phyloP scores from a whole-genome alignment of 2,888 invertebrate genomes.

The Hypselothyrea guttata region DNA sequence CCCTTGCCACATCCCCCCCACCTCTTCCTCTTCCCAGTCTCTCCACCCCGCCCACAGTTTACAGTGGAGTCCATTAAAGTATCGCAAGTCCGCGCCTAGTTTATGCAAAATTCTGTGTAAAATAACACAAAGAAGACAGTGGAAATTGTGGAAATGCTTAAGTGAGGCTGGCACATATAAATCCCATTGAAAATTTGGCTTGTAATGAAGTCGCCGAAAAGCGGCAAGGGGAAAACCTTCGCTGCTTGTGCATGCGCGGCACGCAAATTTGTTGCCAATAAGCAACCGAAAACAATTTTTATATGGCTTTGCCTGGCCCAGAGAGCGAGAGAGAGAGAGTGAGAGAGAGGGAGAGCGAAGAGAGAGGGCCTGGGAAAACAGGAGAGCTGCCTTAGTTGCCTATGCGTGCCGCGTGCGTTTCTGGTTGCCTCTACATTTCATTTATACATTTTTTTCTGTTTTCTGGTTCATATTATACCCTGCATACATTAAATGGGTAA shows the following conservation, averaged over 20 bases:
- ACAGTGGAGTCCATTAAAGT: conserved; percentile 33
- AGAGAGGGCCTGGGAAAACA: neutral
- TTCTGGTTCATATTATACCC: too few species aligned
- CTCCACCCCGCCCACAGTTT: neutral
- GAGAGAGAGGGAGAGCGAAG: neutral
- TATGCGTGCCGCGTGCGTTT: conserved; percentile 64
- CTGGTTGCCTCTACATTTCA: conserved; percentile 40
- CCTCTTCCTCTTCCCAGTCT: too few species aligned
- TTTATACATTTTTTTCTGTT: conserved; percentile 19
- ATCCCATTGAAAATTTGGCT: conserved; percentile 36
- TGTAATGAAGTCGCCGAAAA: conserved; percentile 59
- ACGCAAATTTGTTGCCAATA: conserved; percentile 76
- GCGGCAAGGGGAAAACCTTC: conserved; percentile 15
- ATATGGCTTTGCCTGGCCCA: conserved; percentile 35
- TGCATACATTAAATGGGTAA: too few species aligned
- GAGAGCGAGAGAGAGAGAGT: neutral
- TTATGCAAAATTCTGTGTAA: conserved; percentile 14
- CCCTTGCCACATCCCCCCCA: neutral
- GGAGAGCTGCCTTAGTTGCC: conserved; percentile 41
- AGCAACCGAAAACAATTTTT: conserved; percentile 74
- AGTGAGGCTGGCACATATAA: conserved; percentile 10
- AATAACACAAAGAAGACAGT: neutral
- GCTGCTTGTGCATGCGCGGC: conserved; percentile 56
- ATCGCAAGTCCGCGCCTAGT: conserved; percentile 18
- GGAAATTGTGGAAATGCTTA: conserved; percentile 1